Conservation (phyloP, 2,113 vertebrate species). For the Lampris incognitus region DNA sequence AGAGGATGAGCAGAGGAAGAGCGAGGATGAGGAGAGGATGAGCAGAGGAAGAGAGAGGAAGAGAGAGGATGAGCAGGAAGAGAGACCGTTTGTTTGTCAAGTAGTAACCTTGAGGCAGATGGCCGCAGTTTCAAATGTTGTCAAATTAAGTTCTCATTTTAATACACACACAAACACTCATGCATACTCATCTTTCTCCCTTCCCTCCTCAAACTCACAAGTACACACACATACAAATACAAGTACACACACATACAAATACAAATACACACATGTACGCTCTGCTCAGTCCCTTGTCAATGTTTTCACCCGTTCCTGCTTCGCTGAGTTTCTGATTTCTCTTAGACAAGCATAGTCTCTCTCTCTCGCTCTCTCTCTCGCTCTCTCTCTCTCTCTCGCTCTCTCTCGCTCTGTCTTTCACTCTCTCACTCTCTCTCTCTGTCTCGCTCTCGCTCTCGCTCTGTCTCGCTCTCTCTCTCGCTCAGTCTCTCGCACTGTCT, state of each 20-base stretch:
- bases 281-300: not conserved
- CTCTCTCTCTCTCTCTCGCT: too few species aligned
- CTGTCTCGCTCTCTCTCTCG: too few species aligned
- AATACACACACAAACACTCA: not conserved
- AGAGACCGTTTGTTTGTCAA: too few species aligned
- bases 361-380: too few species aligned
- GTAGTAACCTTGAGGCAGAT: slow-evolving; percentile 21
- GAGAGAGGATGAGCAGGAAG: not conserved
- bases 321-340: not conserved
- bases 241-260: not conserved
- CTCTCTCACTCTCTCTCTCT: not conserved
- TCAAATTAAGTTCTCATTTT: not conserved
- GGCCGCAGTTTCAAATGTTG: not conserved
- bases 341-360: not conserved
- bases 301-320: not conserved
- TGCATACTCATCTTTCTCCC: not conserved
- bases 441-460: too few species aligned
- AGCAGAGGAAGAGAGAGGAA: not conserved
- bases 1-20: too few species aligned
- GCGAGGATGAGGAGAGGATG: too few species aligned
- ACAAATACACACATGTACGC: too few species aligned
- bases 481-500: too few species aligned
- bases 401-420: not conserved
- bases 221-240: too few species aligned
- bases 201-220: not conserved